These are phyloP conservation scores for Alligator mississippiensis DNA, from an alignment of 2,113 vertebrate genomes.

Conservation along the genomic window DNA sequence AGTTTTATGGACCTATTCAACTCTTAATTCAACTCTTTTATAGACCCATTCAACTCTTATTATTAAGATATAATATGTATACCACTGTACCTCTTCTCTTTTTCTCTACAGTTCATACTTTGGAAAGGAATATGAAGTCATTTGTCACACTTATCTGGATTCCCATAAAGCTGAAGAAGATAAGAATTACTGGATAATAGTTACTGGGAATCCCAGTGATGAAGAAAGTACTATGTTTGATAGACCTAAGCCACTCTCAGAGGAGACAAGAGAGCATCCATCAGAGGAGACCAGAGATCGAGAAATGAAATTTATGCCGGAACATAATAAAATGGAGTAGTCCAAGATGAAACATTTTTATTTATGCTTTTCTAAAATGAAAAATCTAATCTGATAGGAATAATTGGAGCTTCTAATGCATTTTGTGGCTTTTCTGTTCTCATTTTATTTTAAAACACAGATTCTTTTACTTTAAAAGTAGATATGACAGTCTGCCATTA, in stretches of 20 bases:
- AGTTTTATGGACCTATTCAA: not conserved
- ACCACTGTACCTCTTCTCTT: not conserved
- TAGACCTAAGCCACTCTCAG: not conserved
- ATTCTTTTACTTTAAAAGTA: not conserved
- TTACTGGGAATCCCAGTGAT: conserved; percentile 79
- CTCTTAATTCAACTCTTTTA: not conserved
- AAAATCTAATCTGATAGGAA: not conserved
- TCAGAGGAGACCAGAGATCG: not conserved
- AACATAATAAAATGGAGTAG: not conserved
- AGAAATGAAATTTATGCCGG: not conserved
- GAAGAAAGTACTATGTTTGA: conserved; percentile 61
- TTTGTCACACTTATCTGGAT: conserved; percentile 88
- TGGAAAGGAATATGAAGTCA: conserved; percentile 89
- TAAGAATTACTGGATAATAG: conserved; percentile 89
- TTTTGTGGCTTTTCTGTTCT: not conserved
- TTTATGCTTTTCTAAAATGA: too few relatives aligned
- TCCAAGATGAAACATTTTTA: not conserved
- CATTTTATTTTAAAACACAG: not conserved
- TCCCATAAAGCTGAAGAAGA: conserved; percentile 86
- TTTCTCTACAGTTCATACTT: conserved; percentile 84
- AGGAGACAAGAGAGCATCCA: not conserved
- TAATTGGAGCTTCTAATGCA: not conserved
- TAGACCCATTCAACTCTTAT: not conserved
- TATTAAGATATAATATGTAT: not conserved
- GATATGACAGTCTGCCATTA: not conserved